Conservation (phyloP, 35 echinoderm and acorn worm species). For the Acanthaster planci region DNA sequence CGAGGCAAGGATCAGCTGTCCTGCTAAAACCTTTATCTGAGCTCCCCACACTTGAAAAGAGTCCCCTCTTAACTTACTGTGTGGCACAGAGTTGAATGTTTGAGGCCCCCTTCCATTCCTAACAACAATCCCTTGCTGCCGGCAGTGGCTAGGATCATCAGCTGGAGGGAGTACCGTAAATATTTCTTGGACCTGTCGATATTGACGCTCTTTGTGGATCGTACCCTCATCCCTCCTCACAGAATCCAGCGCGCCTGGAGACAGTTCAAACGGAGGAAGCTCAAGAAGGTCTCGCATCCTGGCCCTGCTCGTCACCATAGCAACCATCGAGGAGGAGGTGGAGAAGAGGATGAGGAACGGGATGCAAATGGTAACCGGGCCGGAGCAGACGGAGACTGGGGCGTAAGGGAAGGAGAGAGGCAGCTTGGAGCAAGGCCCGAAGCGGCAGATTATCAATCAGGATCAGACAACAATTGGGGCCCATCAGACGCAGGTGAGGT, state of each 20-base stretch:
- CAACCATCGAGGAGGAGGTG: slow-evolving; percentile 34
- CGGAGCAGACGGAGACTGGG: slow-evolving; percentile 1
- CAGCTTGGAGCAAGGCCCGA: slow-evolving; percentile 16
- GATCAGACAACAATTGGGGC: not conserved
- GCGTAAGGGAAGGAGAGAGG: slow-evolving; percentile 18
- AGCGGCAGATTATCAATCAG: not conserved
- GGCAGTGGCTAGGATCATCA: too few species aligned
- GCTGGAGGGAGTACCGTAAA: not conserved
- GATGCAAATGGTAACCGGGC: slow-evolving; percentile 28
- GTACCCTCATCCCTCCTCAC: not conserved
- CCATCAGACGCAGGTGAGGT: not conserved
- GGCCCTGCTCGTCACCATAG: not conserved
- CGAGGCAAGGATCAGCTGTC: not conserved
- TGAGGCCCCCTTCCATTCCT: too few species aligned
- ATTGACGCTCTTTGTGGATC: slow-evolving; percentile 8
- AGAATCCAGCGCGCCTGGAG: slow-evolving; percentile 77
- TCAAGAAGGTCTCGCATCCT: not conserved
- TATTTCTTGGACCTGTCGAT: not conserved
- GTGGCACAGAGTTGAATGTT: not conserved
- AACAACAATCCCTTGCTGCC: too few species aligned
- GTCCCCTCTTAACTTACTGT: not conserved
- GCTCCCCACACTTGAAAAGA: not conserved
- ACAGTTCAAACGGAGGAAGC: slow-evolving; percentile 37
- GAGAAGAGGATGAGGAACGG: slow-evolving; percentile 22
- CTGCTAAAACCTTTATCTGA: not conserved